Base-by-base conservation (phyloP, 2,888 invertebrate species). In the Hololepta plana region DNA sequence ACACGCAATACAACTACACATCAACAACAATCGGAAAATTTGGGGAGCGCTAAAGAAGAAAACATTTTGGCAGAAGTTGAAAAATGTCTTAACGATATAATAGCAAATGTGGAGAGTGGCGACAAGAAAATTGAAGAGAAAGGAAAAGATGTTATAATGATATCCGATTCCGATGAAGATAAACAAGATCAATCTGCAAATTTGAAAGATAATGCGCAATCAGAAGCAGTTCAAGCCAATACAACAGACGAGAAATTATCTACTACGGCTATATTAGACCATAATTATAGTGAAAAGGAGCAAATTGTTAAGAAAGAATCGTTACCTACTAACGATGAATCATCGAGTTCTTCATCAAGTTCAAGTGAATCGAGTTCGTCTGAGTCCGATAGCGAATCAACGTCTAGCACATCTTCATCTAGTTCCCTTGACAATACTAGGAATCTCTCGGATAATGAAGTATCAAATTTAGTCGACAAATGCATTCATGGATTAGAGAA, bases 401-500 rank as follows among this genome's bases (percentile, higher is more conserved):
- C 61, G 5, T 57, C 53, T 23, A 58, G 57, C 38, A 57, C 60
- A 6, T 40, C 40, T 7, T 39, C 43, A 2, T 39, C 49, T 2
- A 43, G 46, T 6, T 44, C 47, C 3, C 47, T 48, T 14, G 42
- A 46, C 28, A 38, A 39, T 9, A 43, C 38, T 27, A 49, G 48
- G 27, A 45, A 50, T 32, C 38, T 55, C n/a, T 17, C 17, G 6
- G 17, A 17, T 8, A 17, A 6, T 17, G 17, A 17, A 17, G n/a
- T 17, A 17, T 7, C n/a, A 8, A 8, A 6, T 7, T 17, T 21
- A 9, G 9, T 21, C 6, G 21, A 9, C 7, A 8, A 10, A 21
- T 21, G 10, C 10, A 9, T 84, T 9, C 63, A 66, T 43, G 85
- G 85, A 15, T 55, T 91, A 35, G 79, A 82, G 53, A 73, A 84